Base-by-base conservation (phyloP, 2,113 vertebrate species). In the Cyprinodon tularosa region DNA sequence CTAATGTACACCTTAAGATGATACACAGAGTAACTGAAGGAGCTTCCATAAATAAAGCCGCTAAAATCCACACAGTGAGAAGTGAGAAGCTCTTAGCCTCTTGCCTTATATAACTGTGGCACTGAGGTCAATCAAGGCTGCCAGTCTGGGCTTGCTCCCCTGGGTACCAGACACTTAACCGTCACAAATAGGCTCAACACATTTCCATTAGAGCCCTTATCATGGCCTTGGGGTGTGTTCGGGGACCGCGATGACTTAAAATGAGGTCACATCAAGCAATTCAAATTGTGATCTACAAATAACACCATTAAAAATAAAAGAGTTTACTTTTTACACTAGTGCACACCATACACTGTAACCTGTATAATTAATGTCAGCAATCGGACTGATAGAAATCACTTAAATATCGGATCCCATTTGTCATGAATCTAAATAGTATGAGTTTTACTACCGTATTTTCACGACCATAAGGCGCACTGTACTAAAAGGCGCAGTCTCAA, bases 101-200 rank as follows among this genome's bases (percentile, higher is more conserved):
- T 60, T 64, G 81, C 29, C 66, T 64, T 66, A 50, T 64, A 50
- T 82, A 71, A 88, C 22, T n/a, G 87, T 70, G 63, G 84, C 74
- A 77, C 72, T 37, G 72, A 84, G 84, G 85, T 88, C 87, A 87
- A 85, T 88, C 81, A 69, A 40, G 50, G 14, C 71, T 50, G 17
- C 1, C 83, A 22, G 68, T 60, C 67, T 12, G 78, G 59, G 20
- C 69, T 4, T 10, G 63, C 61, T 70, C 62, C 73, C 63, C 63
- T 13, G 66, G 76, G 89, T 9, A 22, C 65, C 63, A 64, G 45
- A 81, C 81, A 84, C 86, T 90, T 72, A 83, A 76, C 74, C 57
- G 37, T 62, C 82, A 74, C 71, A 84, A 84, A 88, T 81, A 71
- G 74, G 71, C 88, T 82, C 75, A 40, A 80, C 72, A 70, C 37